Percentiles rank a stretch among this genome's conserved stretches.
Evolutionary conservation across 1,140 invertebrate genomes (phyloP).

Genomic region (Drosophila orosa): DNA sequence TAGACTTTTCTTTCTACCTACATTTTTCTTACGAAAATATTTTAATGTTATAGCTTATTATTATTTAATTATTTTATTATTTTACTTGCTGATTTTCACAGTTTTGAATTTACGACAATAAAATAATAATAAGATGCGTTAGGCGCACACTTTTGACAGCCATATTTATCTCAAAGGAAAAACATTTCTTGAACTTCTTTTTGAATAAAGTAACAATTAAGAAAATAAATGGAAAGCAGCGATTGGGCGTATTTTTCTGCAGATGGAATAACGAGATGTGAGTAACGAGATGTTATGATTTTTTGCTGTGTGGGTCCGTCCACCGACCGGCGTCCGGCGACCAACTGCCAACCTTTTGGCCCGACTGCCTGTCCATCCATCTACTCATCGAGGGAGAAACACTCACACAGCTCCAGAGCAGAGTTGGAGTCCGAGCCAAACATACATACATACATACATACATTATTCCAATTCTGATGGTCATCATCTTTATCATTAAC

Average conservation of each 20-base stretch:
- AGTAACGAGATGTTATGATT: conserved; percentile 5
- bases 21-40: too few relatives aligned
- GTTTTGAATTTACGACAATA: too few relatives aligned
- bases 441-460: conserved; percentile 30
- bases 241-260: conserved; percentile 1
- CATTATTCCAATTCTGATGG: conserved; percentile 76
- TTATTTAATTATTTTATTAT: too few relatives aligned
- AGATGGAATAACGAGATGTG: conserved; percentile 6
- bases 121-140: too few relatives aligned
- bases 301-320: conserved; percentile 9
- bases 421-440: conserved; percentile 8
- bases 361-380: conserved; percentile 51
- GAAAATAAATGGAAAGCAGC: background rate
- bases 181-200: background rate
- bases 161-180: too few relatives aligned
- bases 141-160: too few relatives aligned
- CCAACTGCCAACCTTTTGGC: conserved; percentile 18
- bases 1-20: too few relatives aligned
- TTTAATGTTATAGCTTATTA: too few relatives aligned
- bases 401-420: background rate
- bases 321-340: background rate
- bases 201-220: background rate
- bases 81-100: too few relatives aligned
- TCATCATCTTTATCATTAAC: conserved; percentile 77
- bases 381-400: conserved; percentile 53